phyloP scores from a whole-genome alignment of 2,888 invertebrate genomes.

The Mythimna ferrago region DNA sequence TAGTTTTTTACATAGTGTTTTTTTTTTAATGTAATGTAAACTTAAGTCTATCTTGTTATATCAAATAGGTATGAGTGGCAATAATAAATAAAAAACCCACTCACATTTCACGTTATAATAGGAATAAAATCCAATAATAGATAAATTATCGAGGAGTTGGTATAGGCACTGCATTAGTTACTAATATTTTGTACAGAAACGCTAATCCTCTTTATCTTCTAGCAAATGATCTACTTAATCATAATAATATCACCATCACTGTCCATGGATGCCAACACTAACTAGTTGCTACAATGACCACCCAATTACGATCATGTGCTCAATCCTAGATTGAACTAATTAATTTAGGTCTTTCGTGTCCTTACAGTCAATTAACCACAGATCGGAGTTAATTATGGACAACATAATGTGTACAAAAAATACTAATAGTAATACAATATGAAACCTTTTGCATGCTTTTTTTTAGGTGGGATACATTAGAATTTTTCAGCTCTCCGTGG shows the following conservation, averaged over 20 bases:
- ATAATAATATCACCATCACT: slow-evolving; percentile 13
- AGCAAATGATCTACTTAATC: slow-evolving; percentile 2
- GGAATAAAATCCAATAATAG: too few species aligned
- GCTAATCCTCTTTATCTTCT: too few species aligned
- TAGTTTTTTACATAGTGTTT: too few species aligned
- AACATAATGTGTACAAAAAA: slow-evolving; percentile 8
- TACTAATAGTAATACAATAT: not conserved
- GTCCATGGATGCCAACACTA: slow-evolving; percentile 3
- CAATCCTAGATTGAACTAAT: slow-evolving; percentile 34
- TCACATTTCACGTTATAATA: not conserved
- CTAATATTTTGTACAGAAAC: not conserved
- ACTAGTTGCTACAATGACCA: slow-evolving; percentile 13
- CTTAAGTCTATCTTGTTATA: too few species aligned
- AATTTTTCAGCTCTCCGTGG: too few species aligned
- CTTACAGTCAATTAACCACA: slow-evolving; percentile 40
- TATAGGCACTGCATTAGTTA: not conserved
- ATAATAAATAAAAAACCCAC: not conserved
- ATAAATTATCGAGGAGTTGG: too few species aligned
- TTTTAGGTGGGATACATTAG: too few species aligned
- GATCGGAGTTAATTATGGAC: slow-evolving; percentile 37
- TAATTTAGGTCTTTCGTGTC: slow-evolving; percentile 41
- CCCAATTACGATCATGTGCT: slow-evolving; percentile 27
- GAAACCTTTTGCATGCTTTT: too few species aligned
- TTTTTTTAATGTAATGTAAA: too few species aligned
- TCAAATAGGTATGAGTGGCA: too few species aligned